Evolutionary conservation across 1,140 invertebrate genomes (phyloP), one percentile per base, ranked within the genome.

Genomic region (Calephelis nemesis): DNA sequence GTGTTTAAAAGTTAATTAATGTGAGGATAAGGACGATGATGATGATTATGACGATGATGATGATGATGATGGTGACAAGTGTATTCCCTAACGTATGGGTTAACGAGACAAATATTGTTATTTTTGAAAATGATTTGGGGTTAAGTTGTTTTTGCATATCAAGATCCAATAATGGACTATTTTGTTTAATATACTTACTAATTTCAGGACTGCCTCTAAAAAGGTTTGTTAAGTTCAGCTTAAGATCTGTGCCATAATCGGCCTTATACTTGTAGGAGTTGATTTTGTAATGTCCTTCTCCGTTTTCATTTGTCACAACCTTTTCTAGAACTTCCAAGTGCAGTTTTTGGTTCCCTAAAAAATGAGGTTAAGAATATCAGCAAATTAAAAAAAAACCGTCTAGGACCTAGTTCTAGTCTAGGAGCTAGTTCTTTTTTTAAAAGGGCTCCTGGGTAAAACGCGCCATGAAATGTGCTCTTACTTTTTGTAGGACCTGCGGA

Each of bases 231-330:
- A 91, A 72, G 66, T 91, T 91, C 7, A 91, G 78, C 68, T 91
- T 91, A n/a, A 91, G 74, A 47, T 89, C 88, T 1, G 86, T 81
- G 7, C 88, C 88, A 68, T 88, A 91, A 50, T 91, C 88, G 11
- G 88, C 88, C 48, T 91, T 91, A 76, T 90, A 91, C 67, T 91
- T 90, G 73, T 91, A 91, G 0, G 87, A 90, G 74, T 91, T 90
- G 67, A 91, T 86, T 73, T 91, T 91, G 78, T 91, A 91, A 67
- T 91, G 88, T 5, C 87, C 87, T 54, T 88, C 87, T 9, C 85
- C 86, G 12, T 85, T 76, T 11, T 85, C 68, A 40, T 90, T 81
- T 15, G 71, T 81, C 4, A 91, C 81, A 8, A 91, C 82, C 47
- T 87, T 84, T 65, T 91, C 87, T 5, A 83, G 74, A 0, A 91